Percentiles rank a stretch among this genome's conserved stretches.
These are phyloP conservation scores for Seladonia tumulorum DNA, from an alignment of 2,888 invertebrate genomes.

Conservation along the genomic window DNA sequence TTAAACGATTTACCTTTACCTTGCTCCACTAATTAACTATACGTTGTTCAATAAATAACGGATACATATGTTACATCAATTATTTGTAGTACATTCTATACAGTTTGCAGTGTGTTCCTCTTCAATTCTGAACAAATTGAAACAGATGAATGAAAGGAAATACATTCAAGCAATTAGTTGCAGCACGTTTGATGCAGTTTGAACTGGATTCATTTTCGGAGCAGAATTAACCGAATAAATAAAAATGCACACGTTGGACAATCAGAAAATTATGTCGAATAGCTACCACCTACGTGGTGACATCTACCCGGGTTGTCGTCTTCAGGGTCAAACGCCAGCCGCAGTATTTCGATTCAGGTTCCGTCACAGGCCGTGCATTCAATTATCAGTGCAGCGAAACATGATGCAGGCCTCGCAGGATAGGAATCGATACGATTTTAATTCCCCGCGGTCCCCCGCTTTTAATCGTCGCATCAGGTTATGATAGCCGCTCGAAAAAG, in stretches of 20 bases:
- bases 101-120: neutral
- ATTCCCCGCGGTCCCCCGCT: constrained; percentile 51
- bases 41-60: neutral
- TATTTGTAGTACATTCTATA: neutral
- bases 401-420: neutral
- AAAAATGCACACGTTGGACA: too few species aligned
- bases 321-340: neutral
- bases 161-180: neutral
- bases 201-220: too few species aligned
- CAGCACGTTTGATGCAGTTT: neutral
- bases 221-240: too few species aligned
- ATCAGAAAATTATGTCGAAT: too few species aligned
- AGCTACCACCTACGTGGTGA: neutral
- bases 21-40: neutral
- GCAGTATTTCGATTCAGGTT: neutral
- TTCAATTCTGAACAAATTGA: neutral
- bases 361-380: neutral
- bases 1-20: too few species aligned
- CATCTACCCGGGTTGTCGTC: neutral
- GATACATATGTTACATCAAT: neutral
- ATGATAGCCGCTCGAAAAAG: constrained; percentile 32
- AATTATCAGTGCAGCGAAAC: neutral
- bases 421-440: constrained; percentile 50
- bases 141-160: neutral
- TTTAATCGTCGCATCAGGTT: constrained; percentile 39